Evolutionary conservation across 2,888 invertebrate genomes (phyloP).

Genomic region (Eupithecia dodoneata): DNA sequence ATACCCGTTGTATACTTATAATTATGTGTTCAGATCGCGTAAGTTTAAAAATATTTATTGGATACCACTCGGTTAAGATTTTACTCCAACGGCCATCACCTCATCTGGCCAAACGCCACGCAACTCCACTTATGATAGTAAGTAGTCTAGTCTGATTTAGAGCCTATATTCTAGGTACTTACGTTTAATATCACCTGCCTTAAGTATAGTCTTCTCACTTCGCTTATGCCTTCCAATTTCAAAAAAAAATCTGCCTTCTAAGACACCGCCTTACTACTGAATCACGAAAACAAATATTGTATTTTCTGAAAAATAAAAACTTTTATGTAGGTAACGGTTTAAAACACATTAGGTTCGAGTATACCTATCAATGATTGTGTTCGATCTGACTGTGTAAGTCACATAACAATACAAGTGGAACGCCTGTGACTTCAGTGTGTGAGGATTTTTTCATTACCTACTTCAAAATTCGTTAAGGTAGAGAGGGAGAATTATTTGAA

Average conservation of each 20-base stretch:
- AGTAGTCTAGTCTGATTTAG: neutral
- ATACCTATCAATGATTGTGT: neutral
- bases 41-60: too few species aligned
- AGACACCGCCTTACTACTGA: neutral
- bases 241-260: neutral
- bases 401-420: neutral
- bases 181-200: neutral
- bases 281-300: neutral
- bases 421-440: neutral
- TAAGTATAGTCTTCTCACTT: neutral
- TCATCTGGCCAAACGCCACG: too few species aligned
- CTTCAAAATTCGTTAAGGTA: neutral
- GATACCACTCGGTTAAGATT: too few species aligned
- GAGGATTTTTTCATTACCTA: neutral
- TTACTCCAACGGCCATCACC: too few species aligned
- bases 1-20: too few species aligned
- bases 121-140: neutral
- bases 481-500: neutral
- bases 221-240: neutral
- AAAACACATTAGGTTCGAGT: conserved; percentile 5
- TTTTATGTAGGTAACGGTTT: neutral
- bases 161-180: neutral
- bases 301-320: neutral
- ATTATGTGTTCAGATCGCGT: too few species aligned
- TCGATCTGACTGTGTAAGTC: neutral